A percentile compares a stretch with the other conserved stretches of the same genome.
phyloP scores from a whole-genome alignment of 2,113 vertebrate genomes.

The Macrotus californicus region DNA sequence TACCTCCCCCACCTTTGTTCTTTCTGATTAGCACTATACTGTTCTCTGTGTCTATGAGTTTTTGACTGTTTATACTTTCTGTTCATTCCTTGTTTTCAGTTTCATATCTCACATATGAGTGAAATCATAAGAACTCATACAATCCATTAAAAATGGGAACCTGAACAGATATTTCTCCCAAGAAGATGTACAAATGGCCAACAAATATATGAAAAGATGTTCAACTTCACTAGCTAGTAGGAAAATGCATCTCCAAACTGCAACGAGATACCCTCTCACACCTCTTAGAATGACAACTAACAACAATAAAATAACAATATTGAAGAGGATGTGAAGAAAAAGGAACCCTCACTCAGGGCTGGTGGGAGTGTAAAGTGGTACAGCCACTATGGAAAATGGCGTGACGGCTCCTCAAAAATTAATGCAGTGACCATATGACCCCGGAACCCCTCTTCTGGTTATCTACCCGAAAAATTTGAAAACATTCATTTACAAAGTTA shows the following conservation, averaged over 20 bases:
- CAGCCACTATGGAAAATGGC: background rate
- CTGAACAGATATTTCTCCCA: background rate
- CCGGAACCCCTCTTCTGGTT: background rate
- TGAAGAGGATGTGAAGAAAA: background rate
- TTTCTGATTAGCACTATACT: background rate
- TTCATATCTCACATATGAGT: background rate
- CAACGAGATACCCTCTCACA: background rate
- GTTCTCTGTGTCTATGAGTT: background rate
- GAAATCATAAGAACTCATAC: background rate
- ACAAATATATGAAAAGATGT: background rate
- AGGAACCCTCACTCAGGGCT: background rate
- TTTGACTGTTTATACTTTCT: background rate
- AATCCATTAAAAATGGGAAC: background rate
- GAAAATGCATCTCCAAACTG: background rate
- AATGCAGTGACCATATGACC: background rate
- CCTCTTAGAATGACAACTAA: background rate
- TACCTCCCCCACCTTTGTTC: background rate
- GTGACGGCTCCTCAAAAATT: background rate
- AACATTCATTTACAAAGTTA: background rate
- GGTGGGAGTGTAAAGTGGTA: background rate
- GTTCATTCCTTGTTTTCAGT: background rate
- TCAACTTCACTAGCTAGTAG: background rate
- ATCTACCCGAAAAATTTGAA: background rate
- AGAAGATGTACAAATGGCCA: background rate
- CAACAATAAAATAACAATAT: background rate